phyloP scores from a whole-genome alignment of 2,113 vertebrate species.

The Nothoprocta pentlandii region DNA sequence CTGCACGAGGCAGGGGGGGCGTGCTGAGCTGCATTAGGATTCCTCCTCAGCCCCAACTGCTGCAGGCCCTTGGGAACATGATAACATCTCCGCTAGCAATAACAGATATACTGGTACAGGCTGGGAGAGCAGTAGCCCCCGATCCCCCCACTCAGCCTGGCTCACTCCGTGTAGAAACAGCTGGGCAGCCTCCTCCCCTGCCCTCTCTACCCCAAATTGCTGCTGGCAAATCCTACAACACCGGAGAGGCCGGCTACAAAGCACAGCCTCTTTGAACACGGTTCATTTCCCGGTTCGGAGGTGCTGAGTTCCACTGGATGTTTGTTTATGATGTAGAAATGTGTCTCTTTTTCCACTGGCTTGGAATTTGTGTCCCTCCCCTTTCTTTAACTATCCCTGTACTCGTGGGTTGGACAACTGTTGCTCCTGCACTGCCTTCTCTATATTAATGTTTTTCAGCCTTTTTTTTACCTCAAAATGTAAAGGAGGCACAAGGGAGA shows the following conservation, averaged over 20 bases:
- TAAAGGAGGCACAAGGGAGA: not conserved
- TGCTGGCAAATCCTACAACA: not conserved
- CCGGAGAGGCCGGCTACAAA: not conserved
- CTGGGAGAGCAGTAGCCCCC: not conserved
- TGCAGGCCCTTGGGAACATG: not conserved
- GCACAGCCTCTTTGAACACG: not conserved
- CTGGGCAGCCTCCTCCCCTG: fast-evolving
- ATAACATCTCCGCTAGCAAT: not conserved
- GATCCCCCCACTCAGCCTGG: not conserved
- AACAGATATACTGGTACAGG: not conserved
- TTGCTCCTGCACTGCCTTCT: not conserved
- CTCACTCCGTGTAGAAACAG: not conserved
- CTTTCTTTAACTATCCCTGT: not conserved
- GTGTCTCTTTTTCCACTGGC: not conserved
- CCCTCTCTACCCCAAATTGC: not conserved
- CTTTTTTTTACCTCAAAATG: not conserved
- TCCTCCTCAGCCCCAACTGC: not conserved
- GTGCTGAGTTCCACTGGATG: not conserved
- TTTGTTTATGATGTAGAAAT: not conserved
- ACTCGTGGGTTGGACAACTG: not conserved
- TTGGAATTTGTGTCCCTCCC: not conserved
- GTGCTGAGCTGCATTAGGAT: not conserved
- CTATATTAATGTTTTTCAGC: not conserved
- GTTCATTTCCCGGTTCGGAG: not conserved
- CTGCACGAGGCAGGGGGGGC: not conserved